A percentile compares a stretch with the other conserved stretches of the same genome.
Conservation (phyloP, 2,113 vertebrate species). For the Meleagris gallopavo region DNA sequence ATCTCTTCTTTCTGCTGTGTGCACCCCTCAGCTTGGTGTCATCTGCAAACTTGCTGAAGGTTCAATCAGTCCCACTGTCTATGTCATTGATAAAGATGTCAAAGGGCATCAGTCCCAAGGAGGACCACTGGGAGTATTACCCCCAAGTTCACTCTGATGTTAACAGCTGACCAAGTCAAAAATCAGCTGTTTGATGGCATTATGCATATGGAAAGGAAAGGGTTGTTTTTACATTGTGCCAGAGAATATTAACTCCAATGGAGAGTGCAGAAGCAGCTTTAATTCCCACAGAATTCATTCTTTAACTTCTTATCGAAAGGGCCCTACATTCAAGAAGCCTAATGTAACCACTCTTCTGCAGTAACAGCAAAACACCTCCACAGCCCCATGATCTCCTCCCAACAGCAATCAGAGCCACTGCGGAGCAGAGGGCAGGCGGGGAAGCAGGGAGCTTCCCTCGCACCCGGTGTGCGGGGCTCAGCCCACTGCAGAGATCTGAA, state of each 20-base stretch:
- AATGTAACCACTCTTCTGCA: background rate
- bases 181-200: background rate
- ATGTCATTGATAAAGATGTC: too few species aligned
- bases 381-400: background rate
- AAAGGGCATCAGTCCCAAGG: too few species aligned
- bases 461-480: background rate
- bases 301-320: background rate
- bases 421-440: background rate
- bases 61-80: too few species aligned
- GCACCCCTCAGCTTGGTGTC: background rate
- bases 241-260: background rate
- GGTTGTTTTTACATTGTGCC: background rate
- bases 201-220: background rate
- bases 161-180: background rate
- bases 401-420: background rate
- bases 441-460: background rate
- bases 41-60: too few species aligned
- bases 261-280: slow-evolving; percentile 28
- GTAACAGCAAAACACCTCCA: background rate
- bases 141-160: fast-evolving
- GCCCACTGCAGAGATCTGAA: background rate
- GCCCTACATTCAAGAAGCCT: background rate
- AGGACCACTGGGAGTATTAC: background rate
- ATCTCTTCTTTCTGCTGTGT: background rate
- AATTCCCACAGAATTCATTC: slow-evolving; percentile 56